Conservation (phyloP, 37 sponge, comb jelly and placozoan genomes). For the Oopsacas minuta region DNA sequence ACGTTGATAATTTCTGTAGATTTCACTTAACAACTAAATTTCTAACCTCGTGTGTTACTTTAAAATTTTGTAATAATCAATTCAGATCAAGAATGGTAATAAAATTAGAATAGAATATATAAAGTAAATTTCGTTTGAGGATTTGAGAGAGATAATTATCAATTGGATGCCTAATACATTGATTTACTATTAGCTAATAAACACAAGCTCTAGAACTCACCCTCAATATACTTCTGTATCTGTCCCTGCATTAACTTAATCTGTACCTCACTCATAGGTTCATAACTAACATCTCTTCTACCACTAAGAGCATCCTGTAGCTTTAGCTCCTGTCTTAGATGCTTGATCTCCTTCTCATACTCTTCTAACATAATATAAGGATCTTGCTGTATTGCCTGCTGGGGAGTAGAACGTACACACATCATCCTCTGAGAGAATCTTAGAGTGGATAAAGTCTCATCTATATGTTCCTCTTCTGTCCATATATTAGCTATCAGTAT, state of each 20-base stretch:
- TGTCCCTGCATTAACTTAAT: slow-evolving; percentile 45
- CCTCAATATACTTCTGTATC: slow-evolving; percentile 46
- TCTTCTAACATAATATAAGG: slow-evolving; percentile 63
- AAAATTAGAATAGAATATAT: no score
- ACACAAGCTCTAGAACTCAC: not conserved
- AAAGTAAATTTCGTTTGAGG: no score
- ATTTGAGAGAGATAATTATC: no score
- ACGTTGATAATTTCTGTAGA: no score
- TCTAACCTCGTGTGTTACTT: no score
- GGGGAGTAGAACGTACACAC: slow-evolving; percentile 59
- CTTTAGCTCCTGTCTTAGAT: slow-evolving; percentile 65
- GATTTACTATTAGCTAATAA: not conserved
- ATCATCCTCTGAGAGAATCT: slow-evolving; percentile 80
- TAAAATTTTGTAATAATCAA: no score
- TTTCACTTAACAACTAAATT: no score
- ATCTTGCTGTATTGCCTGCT: slow-evolving; percentile 59
- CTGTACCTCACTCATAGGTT: slow-evolving; percentile 67
- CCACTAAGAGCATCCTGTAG: slow-evolving; percentile 14
- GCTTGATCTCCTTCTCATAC: slow-evolving; percentile 76
- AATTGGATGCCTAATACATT: no score
- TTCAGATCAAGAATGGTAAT: no score
- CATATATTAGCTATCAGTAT: slow-evolving; percentile 89
- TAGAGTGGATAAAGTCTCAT: slow-evolving; percentile 89
- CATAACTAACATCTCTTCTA: slow-evolving; percentile 49
- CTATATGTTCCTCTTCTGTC: slow-evolving; percentile 72